Evolutionary conservation across 2,888 invertebrate species (phyloP), one percentile per base, ranked within the genome.

Genomic region (Drosophila anomelani): DNA sequence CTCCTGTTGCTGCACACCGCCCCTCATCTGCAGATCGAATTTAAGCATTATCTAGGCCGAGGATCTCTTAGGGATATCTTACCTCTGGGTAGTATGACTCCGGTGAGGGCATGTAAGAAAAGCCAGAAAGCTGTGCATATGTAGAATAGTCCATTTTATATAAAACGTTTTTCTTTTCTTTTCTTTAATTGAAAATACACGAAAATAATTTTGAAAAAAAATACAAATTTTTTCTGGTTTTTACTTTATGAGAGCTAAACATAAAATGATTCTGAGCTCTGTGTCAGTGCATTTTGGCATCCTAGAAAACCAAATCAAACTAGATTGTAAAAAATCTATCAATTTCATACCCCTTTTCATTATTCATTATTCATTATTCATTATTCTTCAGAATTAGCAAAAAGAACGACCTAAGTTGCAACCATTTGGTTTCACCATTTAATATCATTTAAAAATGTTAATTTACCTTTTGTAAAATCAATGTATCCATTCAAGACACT

Each of bases 1-100:
- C 17, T 10, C 17, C 32, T 34, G 57, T 44, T 23, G 60, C n/a
- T 32, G 20, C 43, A 44, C 10, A 9, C 32, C 32, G 10, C 66
- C 23, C 6, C 36, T 9, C 12, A 66, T 29, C 67, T 54, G n/a
- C 29, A 34, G 4, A 41, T 26, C 17, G n/a, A 12, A 4, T 17
- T n/a, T 34, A 6, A 13, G 4, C 1, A 9, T 13, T 5, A 26
- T 5, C 3, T 17, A 3, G 17, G 10, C 6, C 4, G 23, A 17
- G 17, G 2, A 23, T 13, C 29, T 7, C 1, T 4, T 10, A 4
- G 1, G 12, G 2, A 20, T 15, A n/a, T 15, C 56, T 41, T 20
- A 66, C 66, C 26, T 74, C 38, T 4, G 73, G 73, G 39, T 73
- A 74, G 43, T 9, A 74, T 8, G 34, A 26, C 10, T 73, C 54